Evolutionary conservation across 2,888 invertebrate species (phyloP).

Genomic region (Torymus aiolomorphi): DNA sequence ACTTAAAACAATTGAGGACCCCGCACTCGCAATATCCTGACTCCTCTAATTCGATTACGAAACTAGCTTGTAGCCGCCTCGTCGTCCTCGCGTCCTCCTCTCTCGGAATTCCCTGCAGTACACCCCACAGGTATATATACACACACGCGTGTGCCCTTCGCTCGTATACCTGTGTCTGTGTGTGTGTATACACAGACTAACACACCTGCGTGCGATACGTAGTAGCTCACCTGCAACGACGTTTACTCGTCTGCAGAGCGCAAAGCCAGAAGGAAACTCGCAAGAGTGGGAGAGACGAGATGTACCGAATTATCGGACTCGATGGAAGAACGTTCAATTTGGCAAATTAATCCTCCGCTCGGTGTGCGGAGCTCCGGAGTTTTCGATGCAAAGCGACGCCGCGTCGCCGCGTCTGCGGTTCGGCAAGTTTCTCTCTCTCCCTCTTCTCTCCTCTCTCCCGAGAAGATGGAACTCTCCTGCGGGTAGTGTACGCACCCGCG

Average conservation of each 20-base stretch:
- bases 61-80: constrained; percentile 68
- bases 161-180: not conserved
- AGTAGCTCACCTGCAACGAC: constrained; percentile 25
- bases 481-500: not conserved
- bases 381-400: constrained; percentile 65
- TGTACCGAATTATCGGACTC: constrained; percentile 73
- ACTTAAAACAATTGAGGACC: constrained; percentile 74
- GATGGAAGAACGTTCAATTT: constrained; percentile 75
- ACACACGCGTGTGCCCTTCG: not conserved
- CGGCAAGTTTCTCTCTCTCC: constrained; percentile 32
- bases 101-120: constrained; percentile 51
- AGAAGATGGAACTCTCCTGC: too few relatives aligned
- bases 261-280: constrained; percentile 38
- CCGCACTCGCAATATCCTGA: constrained; percentile 75
- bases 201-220: not conserved
- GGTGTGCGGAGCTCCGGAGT: constrained; percentile 54
- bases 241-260: constrained; percentile 20
- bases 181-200: too few relatives aligned
- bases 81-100: not conserved
- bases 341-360: constrained; percentile 69
- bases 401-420: constrained; percentile 39
- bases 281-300: constrained; percentile 39
- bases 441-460: not conserved
- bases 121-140: constrained; percentile 39
- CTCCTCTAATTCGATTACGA: constrained; percentile 74